Evolutionary conservation across 2,797 vertebrate species (phyloP).

Genomic region (Strix occidentalis): DNA sequence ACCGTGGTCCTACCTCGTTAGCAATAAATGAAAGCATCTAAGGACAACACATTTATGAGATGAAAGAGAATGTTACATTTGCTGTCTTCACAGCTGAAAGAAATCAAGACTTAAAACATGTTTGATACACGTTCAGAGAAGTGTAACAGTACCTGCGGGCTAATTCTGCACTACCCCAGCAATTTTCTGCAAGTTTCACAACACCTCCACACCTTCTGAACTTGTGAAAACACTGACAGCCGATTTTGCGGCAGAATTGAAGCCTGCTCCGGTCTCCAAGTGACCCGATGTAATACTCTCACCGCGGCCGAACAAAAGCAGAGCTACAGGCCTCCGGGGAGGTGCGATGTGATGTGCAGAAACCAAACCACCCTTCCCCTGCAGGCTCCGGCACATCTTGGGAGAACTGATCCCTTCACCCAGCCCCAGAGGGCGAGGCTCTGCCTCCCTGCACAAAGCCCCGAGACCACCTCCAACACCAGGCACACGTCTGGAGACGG

Average conservation of each 20-base stretch:
- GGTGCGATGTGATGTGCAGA: fast-evolving
- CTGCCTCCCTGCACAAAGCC: slow-evolving; percentile 18
- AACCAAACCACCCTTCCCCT: not conserved
- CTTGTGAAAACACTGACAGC: not conserved
- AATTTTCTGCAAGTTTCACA: not conserved
- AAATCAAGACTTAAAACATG: not conserved
- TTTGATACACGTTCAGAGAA: not conserved
- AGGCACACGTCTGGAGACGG: not conserved
- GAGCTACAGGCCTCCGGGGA: not conserved
- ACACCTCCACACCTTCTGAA: not conserved
- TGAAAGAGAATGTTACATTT: not conserved
- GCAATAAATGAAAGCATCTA: not conserved
- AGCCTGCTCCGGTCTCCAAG: not conserved
- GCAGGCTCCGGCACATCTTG: not conserved
- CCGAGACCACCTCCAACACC: not conserved
- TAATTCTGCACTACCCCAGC: not conserved
- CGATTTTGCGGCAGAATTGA: fast-evolving
- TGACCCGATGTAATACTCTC: not conserved
- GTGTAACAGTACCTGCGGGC: not conserved
- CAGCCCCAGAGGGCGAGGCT: not conserved
- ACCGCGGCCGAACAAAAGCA: not conserved
- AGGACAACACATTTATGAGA: not conserved
- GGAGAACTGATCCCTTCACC: not conserved
- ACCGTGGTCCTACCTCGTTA: not conserved
- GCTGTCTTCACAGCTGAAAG: not conserved